Percentiles rank a stretch among this genome's conserved stretches.
Evolutionary conservation across 2,113 vertebrate genomes (phyloP).

Genomic region (Hucho hucho): DNA sequence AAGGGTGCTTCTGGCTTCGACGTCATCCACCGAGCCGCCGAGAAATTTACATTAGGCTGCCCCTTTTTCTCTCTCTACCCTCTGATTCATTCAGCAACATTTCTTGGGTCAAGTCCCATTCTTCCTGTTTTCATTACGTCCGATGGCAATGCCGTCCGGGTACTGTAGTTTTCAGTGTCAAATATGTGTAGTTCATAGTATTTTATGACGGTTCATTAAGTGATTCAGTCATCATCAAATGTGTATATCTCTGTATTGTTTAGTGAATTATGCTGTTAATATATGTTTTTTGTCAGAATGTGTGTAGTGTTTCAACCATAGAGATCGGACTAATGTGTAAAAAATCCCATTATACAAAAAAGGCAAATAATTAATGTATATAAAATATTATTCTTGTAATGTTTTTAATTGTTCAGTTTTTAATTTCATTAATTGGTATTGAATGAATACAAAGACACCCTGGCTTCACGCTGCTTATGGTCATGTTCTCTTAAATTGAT

Average conservation of each 20-base stretch:
- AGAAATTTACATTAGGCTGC: background rate
- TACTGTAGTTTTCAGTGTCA: slow-evolving; percentile 58
- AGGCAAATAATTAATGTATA: too few relatives aligned
- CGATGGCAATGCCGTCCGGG: slow-evolving; percentile 60
- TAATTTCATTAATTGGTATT: too few relatives aligned
- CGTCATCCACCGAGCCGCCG: slow-evolving; percentile 51
- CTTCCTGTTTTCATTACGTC: slow-evolving; percentile 72
- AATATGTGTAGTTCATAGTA: background rate
- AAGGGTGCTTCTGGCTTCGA: background rate
- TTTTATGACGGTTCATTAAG: background rate
- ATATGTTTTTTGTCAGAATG: slow-evolving; percentile 22
- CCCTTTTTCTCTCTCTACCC: background rate
- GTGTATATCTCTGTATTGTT: background rate
- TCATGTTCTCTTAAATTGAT: too few relatives aligned
- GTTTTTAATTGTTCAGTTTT: too few relatives aligned
- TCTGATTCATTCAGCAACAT: slow-evolving; percentile 30
- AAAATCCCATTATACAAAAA: too few relatives aligned
- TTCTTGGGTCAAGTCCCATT: slow-evolving; percentile 29
- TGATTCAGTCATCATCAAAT: background rate
- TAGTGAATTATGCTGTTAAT: slow-evolving; percentile 8
- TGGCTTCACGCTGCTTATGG: too few relatives aligned
- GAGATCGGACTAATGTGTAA: too few relatives aligned
- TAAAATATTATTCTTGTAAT: too few relatives aligned
- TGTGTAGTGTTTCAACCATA: too few relatives aligned
- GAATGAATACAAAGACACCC: too few relatives aligned